Conservation (phyloP, 2,888 invertebrate species). For the Mycogona germanica region DNA sequence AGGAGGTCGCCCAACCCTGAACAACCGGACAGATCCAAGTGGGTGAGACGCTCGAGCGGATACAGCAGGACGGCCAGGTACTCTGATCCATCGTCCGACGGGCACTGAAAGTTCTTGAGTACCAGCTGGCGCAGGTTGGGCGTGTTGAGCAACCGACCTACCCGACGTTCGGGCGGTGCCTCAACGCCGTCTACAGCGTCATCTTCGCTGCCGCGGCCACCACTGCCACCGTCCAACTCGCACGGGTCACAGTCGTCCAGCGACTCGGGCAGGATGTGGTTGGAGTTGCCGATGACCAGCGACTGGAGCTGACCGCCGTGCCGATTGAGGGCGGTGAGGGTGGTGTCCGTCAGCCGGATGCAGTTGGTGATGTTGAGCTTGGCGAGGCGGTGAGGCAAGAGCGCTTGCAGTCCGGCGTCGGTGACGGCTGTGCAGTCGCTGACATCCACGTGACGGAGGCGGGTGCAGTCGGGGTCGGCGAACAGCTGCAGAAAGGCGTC, state of each 20-base stretch:
- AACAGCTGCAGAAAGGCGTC: conserved; percentile 59
- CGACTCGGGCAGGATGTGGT: conserved; percentile 43
- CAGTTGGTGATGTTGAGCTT: conserved; percentile 66
- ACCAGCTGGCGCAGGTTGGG: conserved; percentile 48
- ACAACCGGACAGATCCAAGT: conserved; percentile 59
- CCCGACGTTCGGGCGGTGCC: not conserved
- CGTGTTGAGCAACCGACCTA: conserved; percentile 43
- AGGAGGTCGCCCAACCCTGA: conserved; percentile 49
- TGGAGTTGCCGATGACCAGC: conserved; percentile 55
- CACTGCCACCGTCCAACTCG: conserved; percentile 10
- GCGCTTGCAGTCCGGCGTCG: conserved; percentile 52
- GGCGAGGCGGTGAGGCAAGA: conserved; percentile 58
- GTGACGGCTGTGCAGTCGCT: conserved; percentile 53
- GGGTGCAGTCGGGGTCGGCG: conserved; percentile 50
- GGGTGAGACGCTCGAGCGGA: conserved; percentile 47
- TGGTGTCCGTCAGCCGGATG: conserved; percentile 47
- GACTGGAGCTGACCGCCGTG: conserved; percentile 55
- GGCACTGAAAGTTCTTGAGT: conserved; percentile 38
- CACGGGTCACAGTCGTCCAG: conserved; percentile 12
- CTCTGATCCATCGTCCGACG: conserved; percentile 22
- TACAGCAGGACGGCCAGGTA: conserved; percentile 44
- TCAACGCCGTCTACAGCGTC: not conserved
- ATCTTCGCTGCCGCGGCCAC: conserved; percentile 11
- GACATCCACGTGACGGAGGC: conserved; percentile 54
- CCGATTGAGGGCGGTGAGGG: conserved; percentile 53